A percentile compares a stretch with the other conserved stretches of the same genome.
phyloP scores from a whole-genome alignment of 2,797 vertebrate species.

The Lutjanus argentimaculatus region DNA sequence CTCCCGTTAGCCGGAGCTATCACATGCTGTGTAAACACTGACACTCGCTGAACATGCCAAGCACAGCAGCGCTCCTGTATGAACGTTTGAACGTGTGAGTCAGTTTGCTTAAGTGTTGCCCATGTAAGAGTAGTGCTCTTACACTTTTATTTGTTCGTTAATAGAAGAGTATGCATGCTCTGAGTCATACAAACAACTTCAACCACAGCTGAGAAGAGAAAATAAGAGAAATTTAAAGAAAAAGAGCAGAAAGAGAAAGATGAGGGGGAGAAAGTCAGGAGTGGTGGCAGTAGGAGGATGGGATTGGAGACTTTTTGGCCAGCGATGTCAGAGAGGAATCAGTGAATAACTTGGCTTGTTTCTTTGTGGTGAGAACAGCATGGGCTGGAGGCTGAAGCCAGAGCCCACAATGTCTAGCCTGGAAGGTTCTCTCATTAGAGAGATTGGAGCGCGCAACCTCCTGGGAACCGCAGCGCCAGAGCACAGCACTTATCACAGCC shows the following conservation, averaged over 20 bases:
- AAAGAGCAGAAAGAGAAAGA: conserved; percentile 60
- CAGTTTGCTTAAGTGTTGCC: conserved; percentile 17
- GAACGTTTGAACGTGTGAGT: conserved; percentile 30
- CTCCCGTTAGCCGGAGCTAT: conserved; percentile 69
- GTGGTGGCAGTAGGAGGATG: conserved; percentile 69
- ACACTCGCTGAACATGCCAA: conserved; percentile 63
- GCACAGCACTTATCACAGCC: conserved; percentile 57
- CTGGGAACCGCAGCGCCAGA: conserved; percentile 70
- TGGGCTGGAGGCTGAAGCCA: conserved; percentile 82
- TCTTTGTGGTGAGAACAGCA: conserved; percentile 86
- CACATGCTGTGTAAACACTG: conserved; percentile 78
- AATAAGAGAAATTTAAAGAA: conserved; percentile 45
- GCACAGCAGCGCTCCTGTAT: conserved; percentile 60
- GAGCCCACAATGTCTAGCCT: conserved; percentile 86
- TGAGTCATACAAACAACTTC: conserved; percentile 42
- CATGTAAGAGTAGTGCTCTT: conserved; percentile 9
- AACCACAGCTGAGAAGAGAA: conserved; percentile 54
- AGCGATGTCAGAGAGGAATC: conserved; percentile 82
- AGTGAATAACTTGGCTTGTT: conserved; percentile 84
- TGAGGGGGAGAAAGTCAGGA: conserved; percentile 61
- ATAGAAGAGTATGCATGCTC: conserved; percentile 16
- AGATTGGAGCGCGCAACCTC: conserved; percentile 78
- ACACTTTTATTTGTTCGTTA: conserved; percentile 10
- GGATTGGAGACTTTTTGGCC: conserved; percentile 79
- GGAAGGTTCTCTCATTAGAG: conserved; percentile 87